phyloP scores from a whole-genome alignment of 2,888 invertebrate species.

The Cosmopolites sordidus region DNA sequence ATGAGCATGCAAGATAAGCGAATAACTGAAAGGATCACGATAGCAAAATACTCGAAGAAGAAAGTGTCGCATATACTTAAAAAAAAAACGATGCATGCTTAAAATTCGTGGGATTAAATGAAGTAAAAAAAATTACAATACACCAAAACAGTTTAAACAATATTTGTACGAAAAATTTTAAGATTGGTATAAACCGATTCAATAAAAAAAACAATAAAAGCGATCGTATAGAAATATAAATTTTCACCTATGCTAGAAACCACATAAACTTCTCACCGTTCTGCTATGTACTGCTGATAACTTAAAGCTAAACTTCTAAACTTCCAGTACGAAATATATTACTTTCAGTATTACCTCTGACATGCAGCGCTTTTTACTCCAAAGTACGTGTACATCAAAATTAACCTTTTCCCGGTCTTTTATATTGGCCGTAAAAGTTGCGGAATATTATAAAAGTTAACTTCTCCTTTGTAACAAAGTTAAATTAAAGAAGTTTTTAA shows the following conservation, averaged over 20 bases:
- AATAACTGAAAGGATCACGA: no score
- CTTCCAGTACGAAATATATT: constrained; percentile 8
- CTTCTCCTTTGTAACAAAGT: constrained; percentile 22
- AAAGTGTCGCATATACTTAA: no score
- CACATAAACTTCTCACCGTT: neutral
- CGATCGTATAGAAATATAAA: no score
- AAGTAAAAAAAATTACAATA: no score
- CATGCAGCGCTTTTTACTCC: constrained; percentile 9
- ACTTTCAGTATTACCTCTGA: constrained; percentile 16
- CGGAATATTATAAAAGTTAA: constrained; percentile 25
- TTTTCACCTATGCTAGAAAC: neutral
- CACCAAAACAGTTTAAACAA: no score
- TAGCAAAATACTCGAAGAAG: no score
- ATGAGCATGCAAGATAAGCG: no score
- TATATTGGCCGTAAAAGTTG: constrained; percentile 21
- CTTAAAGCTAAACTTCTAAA: constrained; percentile 2
- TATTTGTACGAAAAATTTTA: no score
- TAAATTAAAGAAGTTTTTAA: constrained; percentile 26
- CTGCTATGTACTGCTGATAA: neutral
- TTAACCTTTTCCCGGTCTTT: constrained; percentile 14
- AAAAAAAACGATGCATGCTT: no score
- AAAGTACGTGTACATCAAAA: constrained; percentile 15
- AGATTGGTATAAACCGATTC: no score
- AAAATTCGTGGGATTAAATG: no score
- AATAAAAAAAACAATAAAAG: no score